Evolutionary conservation across 2,888 invertebrate species (phyloP), one percentile per base, ranked within the genome.

Genomic region (Cabera pusaria): DNA sequence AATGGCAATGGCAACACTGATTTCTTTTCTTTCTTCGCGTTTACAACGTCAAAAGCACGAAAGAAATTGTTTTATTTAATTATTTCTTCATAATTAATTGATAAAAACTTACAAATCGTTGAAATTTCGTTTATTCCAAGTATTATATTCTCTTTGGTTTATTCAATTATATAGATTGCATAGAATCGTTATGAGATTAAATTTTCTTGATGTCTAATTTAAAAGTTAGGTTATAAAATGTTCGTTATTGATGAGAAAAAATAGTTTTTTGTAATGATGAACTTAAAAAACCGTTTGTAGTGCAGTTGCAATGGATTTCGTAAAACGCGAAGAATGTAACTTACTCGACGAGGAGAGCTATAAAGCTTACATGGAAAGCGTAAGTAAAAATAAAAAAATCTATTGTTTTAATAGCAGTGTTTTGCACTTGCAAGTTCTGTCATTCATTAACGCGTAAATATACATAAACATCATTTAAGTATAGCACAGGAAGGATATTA

Each of bases 321-420:
- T 87, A 42, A 87, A 87, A 60, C 66, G 84, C 31, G 86, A 86
- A 64, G 86, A 84, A 9, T 75, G 71, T 26, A 73, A 74, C 60
- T 43, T 72, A 7, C 56, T 81, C 10, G 85, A 83, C 14, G 84
- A 86, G 37, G 86, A 84, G 5, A 73, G 64, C 40, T 85, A 85
- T 44, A 86, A 84, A 47, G 67, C 68, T 33, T 87, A 84, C 36
- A 56, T 83, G 53, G 85, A 87, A 36, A 83, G 69, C 40, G 87
- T 87, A 50, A 85, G 85, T 76, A n/a, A n/a, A n/a, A n/a, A n/a
- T n/a, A n/a, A n/a, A n/a, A n/a, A n/a, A n/a, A n/a, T n/a, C n/a
- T n/a, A n/a, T n/a, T n/a, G n/a, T n/a, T n/a, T n/a, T n/a, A n/a
- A n/a, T n/a, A n/a, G n/a, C n/a, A n/a, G n/a, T n/a, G n/a, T n/a